Base-by-base conservation (phyloP, 2,797 vertebrate species). In the Poecilia wingei region DNA sequence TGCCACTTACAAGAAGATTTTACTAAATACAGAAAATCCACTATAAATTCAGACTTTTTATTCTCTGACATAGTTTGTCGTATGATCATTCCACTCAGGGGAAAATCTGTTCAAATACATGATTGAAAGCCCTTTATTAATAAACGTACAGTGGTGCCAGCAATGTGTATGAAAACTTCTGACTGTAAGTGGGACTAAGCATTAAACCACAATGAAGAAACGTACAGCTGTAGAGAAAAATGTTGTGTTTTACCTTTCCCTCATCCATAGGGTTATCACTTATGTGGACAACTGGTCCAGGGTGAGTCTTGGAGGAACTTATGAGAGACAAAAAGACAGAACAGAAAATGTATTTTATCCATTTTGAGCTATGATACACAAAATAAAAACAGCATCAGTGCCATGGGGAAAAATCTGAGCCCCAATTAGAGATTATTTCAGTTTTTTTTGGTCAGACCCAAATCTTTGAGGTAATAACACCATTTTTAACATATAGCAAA, bases 191-290 rank as follows among this genome's bases (percentile, higher is more conserved):
- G 22, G 9, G 4, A 41, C 36, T 43, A 41, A 43, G 1, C 1
- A 43, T 46, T 46, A 45, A 45, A 28, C 6, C 41, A 46, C 25
- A 14, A 45, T 45, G 25, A 70, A 45, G 13, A 70, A n/a, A 69
- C 45, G 2, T 7, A 14, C 25, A 69, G n/a, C 25, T 18, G 6
- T 28, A 46, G 25, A 28, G 0, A 7, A 28, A 70, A 28, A 45
- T 3, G 1, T 3, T 70, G 68, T 46, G 61, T 20, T 75, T 86
- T 96, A 99, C 98, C 97, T 99, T 99, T 86, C 98, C 98, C 91
- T 99, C 98, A 89, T 99, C 98, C 97, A 99, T 99, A 82, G 98
- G 98, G 95, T 99, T 99, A 95, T 99, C 98, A 93, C 98, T 99
- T 93, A 99, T 99, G 93, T 99, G 98, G 74, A 99, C 98, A 83